A percentile compares a stretch with the other conserved stretches of the same genome.
Conservation (phyloP, 2,113 vertebrate genomes). For the Romanogobio albipinnatus region DNA sequence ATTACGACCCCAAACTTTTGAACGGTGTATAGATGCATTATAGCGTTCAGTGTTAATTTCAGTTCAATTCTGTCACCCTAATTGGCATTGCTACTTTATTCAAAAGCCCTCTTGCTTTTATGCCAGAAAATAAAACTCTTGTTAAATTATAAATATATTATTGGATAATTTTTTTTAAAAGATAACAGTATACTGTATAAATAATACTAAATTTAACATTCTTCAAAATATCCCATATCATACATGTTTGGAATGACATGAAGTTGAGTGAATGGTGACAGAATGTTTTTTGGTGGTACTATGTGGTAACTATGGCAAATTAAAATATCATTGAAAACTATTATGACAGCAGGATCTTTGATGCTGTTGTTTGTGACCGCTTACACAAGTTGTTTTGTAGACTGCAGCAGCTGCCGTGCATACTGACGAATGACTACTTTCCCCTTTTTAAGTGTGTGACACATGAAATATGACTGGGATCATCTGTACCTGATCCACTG, state of each 20-base stretch:
- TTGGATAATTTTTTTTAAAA: background rate
- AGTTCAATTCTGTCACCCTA: background rate
- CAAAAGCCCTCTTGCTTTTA: background rate
- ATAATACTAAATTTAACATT: background rate
- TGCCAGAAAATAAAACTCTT: background rate
- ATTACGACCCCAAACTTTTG: background rate
- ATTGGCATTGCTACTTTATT: background rate
- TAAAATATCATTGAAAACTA: conserved; percentile 10
- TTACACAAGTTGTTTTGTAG: conserved; percentile 41
- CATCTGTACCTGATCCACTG: conserved; percentile 62
- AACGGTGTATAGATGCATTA: background rate
- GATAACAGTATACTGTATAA: background rate
- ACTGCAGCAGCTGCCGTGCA: conserved; percentile 21
- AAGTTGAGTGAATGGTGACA: background rate
- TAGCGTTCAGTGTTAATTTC: background rate
- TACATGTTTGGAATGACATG: background rate
- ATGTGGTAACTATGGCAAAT: background rate
- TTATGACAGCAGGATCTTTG: conserved; percentile 29
- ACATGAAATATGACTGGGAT: conserved; percentile 71
- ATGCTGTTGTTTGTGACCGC: background rate
- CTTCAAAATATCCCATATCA: background rate
- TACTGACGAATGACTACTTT: conserved; percentile 40
- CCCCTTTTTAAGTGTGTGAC: conserved; percentile 66
- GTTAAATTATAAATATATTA: background rate
- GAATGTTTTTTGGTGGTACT: background rate